Evolutionary conservation across 2,888 invertebrate genomes (phyloP), one percentile per base, ranked within the genome.

Genomic region (Alentia gelatinosa): DNA sequence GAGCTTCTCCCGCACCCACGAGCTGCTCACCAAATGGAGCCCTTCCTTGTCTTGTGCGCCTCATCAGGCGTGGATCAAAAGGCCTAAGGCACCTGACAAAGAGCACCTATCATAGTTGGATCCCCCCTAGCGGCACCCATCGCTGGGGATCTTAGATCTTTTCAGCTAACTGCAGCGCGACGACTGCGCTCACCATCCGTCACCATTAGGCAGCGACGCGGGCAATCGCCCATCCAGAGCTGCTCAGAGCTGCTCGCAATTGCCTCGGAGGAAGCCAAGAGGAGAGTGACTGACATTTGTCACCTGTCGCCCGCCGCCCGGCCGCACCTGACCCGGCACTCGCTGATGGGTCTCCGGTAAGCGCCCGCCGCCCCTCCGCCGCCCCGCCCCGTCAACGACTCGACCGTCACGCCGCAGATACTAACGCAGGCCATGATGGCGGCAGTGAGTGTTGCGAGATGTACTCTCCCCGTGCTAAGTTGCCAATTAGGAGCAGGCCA

Each of bases 11-110:
- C n/a, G n/a, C 35, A 79, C 7, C 35, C 68, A 30, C 68, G 30
- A n/a, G n/a, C 30, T 26, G 79, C 23, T 15, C 35, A 19, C 5
- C 33, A 86, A 86, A 47, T 86, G 86, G 50, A 86, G n/a, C 26
- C 47, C 86, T 19, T 26, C 83, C 50, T 50, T 86, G 47, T 50
- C 50, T 86, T 86, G 15, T 26, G 3, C 23, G 86, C 86, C 42
- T 86, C 86, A 86, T 86, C 86, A 86, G 86, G 40, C 50, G 86
- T 23, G 86, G 86, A 86, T 86, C 86, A 86, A 86, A 86, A 47
- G 86, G 47, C n/a, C 47, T 50, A 26, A 26, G 83, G 50, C 86
- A 86, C 42, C 86, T 86, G 47, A 86, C 86, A 86, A 86, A 86
- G 86, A 19, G 30, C 86, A 47, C 86, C 42, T 30, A 86, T 86